Percentiles rank a stretch among this genome's conserved stretches.
phyloP scores from a whole-genome alignment of 2,888 invertebrate species.

The Euphydryas editha region DNA sequence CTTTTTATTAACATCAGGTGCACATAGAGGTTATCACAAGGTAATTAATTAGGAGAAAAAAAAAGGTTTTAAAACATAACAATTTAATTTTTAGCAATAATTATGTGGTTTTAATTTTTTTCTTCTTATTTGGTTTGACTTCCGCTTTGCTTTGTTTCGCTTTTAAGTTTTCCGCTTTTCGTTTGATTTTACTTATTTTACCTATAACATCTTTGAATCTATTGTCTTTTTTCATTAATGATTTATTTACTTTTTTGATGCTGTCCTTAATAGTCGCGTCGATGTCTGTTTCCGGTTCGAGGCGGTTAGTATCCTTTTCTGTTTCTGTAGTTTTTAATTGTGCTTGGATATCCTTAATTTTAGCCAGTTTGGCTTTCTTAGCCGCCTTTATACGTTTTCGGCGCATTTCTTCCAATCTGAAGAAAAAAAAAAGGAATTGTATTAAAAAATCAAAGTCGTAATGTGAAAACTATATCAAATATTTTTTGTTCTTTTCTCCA shows the following conservation, averaged over 20 bases:
- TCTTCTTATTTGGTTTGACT: constrained; percentile 45
- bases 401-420: constrained; percentile 75
- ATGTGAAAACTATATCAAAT: too few species aligned
- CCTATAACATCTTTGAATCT: constrained; percentile 77
- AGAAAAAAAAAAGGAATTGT: neutral
- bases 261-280: constrained; percentile 66
- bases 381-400: constrained; percentile 72
- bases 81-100: constrained; percentile 42
- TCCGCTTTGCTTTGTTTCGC: constrained; percentile 47
- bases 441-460: neutral
- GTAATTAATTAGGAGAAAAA: constrained; percentile 9
- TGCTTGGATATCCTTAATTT: constrained; percentile 66
- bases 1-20: neutral
- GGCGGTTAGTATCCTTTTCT: constrained; percentile 46
- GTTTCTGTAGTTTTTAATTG: constrained; percentile 55
- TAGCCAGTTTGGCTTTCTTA: constrained; percentile 71
- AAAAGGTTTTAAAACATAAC: constrained; percentile 13
- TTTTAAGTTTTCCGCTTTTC: constrained; percentile 68
- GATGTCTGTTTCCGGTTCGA: constrained; percentile 55
- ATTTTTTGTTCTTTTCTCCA: too few species aligned
- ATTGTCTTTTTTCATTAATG: constrained; percentile 75
- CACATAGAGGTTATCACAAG: too few species aligned
- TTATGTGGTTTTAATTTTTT: constrained; percentile 46
- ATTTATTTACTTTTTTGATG: constrained; percentile 71
- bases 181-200: constrained; percentile 72